Evolutionary conservation across 2,888 invertebrate genomes (phyloP), one percentile per base, ranked within the genome.

Genomic region (Cheilosia scutellata): DNA sequence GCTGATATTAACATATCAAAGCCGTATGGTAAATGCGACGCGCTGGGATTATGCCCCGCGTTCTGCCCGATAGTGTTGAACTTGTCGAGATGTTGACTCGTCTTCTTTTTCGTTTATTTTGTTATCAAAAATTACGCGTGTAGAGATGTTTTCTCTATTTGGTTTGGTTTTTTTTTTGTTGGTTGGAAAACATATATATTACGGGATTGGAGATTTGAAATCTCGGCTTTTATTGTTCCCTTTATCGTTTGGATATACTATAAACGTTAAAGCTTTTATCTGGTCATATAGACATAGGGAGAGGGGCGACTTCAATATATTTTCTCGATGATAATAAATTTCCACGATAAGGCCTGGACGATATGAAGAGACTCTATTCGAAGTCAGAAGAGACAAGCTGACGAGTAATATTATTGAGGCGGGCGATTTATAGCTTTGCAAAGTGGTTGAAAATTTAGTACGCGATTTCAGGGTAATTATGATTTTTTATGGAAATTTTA

Each of bases 1-100:
- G 37, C 20, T 27, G 33, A 6, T 83, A 86, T 86, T 86, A 86
- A 77, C 86, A 86, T 86, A 86, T 86, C 86, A 86, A 86, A 82
- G 82, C 72, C 77, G 37, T 37, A 71, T 68, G 76, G 71, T 82
- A 72, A 77, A 86, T 68, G 68, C 72, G 76, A 65, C 31, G 47
- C 53, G 31, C 68, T 74, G 74, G 62, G 49, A 49, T 40, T 71
- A 31, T 72, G 49, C 16, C 5, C 55, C 62, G 60, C n/a, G 27
- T n/a, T 55, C 63, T 51, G 70, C 65, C 72, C 53, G 31, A 40
- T 25, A 40, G 25, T 29, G 68, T 70, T 58, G 31, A 66, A 60
- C 49, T 33, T 33, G 25, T 20, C 65, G 55, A 55, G 16, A 11
- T 9, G 62, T 62, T 55, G 13, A 11, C 13, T 62, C 31, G n/a